phyloP scores from a whole-genome alignment of 1,140 invertebrate genomes.

The Leptinotarsa defecta region DNA sequence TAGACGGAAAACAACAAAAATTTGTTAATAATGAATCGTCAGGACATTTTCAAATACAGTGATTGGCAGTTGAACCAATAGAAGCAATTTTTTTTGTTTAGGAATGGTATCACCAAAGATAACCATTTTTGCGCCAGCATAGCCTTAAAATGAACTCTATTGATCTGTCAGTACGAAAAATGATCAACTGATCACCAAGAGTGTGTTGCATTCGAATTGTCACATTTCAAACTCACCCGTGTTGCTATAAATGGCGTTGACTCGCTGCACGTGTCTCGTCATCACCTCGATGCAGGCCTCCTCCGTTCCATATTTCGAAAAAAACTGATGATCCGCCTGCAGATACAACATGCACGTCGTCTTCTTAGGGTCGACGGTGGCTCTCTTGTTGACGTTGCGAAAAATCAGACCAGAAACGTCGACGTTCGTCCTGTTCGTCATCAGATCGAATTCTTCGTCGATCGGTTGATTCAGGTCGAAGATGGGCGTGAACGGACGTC shows the following conservation, averaged over 20 bases:
- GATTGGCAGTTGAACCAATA: no score
- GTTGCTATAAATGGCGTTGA: conserved; percentile 88
- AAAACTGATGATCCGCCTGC: conserved; percentile 94
- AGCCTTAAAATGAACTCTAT: no score
- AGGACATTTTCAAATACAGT: no score
- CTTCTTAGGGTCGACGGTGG: conserved; percentile 78
- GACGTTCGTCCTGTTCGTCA: conserved; percentile 43
- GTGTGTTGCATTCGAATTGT: no score
- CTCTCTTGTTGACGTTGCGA: conserved; percentile 71
- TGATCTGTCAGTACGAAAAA: no score
- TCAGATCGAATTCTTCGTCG: conserved; percentile 50
- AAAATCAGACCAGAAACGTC: conserved; percentile 53
- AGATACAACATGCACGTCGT: conserved; percentile 90
- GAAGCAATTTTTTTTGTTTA: no score
- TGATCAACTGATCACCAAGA: no score
- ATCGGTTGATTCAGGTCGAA: conserved; percentile 50
- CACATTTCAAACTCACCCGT: conserved; percentile 66
- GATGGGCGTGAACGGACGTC: conserved; percentile 37
- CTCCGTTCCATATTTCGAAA: conserved; percentile 87
- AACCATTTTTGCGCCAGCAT: no score
- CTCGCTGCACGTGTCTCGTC: conserved; percentile 90
- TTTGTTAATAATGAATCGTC: no score
- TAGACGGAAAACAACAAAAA: no score
- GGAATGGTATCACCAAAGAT: no score
- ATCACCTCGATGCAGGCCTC: conserved; percentile 95